These are phyloP conservation scores for Tetragonula carbonaria DNA, from an alignment of 2,888 invertebrate species.

Conservation along the genomic window DNA sequence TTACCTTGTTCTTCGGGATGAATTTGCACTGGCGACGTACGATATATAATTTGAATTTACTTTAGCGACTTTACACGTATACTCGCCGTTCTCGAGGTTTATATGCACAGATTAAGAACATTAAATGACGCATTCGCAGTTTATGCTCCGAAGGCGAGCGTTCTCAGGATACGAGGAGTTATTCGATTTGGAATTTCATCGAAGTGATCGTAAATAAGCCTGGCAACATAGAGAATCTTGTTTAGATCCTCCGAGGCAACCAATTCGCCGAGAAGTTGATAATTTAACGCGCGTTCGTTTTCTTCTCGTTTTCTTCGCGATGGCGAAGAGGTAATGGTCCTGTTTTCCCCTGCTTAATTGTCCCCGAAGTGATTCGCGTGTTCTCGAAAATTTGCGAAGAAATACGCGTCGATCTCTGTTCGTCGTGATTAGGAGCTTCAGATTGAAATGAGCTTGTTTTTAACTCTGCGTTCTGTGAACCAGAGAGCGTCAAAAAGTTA, in stretches of 20 bases:
- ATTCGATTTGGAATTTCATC: constrained; percentile 29
- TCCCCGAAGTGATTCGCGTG: no score
- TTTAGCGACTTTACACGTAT: background rate
- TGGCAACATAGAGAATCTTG: constrained; percentile 23
- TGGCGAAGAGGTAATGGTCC: background rate
- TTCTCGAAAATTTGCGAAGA: no score
- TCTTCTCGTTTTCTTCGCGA: no score
- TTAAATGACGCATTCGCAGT: constrained; percentile 14
- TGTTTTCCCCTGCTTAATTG: background rate
- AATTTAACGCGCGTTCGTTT: constrained; percentile 8
- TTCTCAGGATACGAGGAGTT: background rate
- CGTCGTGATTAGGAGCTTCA: no score
- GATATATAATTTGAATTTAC: background rate
- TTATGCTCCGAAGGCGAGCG: background rate
- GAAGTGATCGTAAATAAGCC: background rate
- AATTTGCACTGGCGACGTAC: no score
- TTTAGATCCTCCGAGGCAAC: background rate
- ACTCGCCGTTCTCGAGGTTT: no score
- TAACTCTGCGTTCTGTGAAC: no score
- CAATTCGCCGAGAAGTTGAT: constrained; percentile 2
- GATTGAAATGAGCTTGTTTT: no score
- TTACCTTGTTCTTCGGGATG: no score
- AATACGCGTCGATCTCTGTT: no score
- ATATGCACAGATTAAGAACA: background rate
- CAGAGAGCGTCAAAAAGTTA: no score